These are phyloP conservation scores for Alcedo atthis DNA, from an alignment of 2,797 vertebrate species.

Conservation along the genomic window DNA sequence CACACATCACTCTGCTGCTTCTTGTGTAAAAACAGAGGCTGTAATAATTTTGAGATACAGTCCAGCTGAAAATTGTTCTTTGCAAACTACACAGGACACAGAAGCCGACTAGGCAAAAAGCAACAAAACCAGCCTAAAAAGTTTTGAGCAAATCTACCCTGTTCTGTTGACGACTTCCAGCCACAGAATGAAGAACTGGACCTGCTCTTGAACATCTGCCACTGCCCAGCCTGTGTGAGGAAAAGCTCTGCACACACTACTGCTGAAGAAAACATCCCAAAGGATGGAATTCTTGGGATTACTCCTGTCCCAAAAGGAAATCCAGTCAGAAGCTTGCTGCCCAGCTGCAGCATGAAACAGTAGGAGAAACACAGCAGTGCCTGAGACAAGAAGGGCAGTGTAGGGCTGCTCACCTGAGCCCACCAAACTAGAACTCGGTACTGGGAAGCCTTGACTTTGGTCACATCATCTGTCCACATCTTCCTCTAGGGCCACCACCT, in stretches of 20 bases:
- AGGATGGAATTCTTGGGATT: not conserved
- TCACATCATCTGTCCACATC: not conserved
- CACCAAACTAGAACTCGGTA: not conserved
- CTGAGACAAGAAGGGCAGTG: not conserved
- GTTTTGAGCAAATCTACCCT: not conserved
- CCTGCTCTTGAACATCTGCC: not conserved
- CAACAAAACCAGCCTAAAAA: not conserved
- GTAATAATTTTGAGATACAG: not conserved
- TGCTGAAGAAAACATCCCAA: not conserved
- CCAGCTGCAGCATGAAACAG: not conserved
- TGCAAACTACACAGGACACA: not conserved
- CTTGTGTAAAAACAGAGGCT: not conserved
- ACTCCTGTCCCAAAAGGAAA: not conserved
- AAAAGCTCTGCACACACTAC: not conserved
- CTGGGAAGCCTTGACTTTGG: not conserved
- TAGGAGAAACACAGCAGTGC: not conserved
- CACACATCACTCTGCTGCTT: accelerated
- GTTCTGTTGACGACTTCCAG: not conserved
- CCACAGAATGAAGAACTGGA: not conserved
- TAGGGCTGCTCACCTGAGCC: not conserved
- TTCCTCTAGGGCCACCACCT: accelerated
- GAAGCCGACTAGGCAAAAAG: not conserved
- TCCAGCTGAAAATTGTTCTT: not conserved
- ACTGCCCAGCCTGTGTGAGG: not conserved
- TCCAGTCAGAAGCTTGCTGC: not conserved